Conservation (phyloP, 2,888 invertebrate species). For the Xanthorhoe designata region DNA sequence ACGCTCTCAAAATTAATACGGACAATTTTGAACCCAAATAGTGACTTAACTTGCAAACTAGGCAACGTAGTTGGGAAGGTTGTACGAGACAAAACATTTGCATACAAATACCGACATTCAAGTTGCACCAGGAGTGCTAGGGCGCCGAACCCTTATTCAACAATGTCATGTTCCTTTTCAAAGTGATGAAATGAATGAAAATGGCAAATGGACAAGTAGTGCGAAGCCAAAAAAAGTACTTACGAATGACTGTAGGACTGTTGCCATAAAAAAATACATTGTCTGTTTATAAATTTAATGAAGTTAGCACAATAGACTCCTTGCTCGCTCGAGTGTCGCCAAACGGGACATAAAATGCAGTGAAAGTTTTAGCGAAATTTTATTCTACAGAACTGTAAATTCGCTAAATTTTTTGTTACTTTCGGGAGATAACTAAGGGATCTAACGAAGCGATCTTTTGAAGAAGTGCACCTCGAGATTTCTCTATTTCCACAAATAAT, state of each 20-base stretch:
- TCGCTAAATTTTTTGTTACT: no score
- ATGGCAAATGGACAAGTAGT: background rate
- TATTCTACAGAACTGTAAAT: no score
- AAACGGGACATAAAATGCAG: no score
- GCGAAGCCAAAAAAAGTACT: background rate
- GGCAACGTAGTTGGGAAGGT: constrained; percentile 17
- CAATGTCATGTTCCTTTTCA: background rate
- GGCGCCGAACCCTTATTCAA: constrained; percentile 5
- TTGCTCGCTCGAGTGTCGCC: no score
- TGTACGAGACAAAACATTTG: constrained; percentile 18
- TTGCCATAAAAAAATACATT: no score
- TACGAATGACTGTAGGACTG: background rate
- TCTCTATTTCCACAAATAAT: no score
- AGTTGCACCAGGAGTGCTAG: constrained; percentile 19
- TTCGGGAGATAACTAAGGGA: no score
- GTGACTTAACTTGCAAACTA: constrained; percentile 11
- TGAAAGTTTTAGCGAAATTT: no score
- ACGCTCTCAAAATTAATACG: background rate
- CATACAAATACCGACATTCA: constrained; percentile 32
- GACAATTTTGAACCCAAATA: constrained; percentile 2
- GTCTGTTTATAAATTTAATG: no score
- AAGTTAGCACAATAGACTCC: no score
- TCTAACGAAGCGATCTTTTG: no score
- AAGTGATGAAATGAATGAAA: background rate
- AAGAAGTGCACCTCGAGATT: no score